A percentile compares a stretch with the other conserved stretches of the same genome.
These are phyloP conservation scores for Drosophila malerkotliana DNA, from an alignment of 1,140 invertebrate genomes.

Conservation along the genomic window DNA sequence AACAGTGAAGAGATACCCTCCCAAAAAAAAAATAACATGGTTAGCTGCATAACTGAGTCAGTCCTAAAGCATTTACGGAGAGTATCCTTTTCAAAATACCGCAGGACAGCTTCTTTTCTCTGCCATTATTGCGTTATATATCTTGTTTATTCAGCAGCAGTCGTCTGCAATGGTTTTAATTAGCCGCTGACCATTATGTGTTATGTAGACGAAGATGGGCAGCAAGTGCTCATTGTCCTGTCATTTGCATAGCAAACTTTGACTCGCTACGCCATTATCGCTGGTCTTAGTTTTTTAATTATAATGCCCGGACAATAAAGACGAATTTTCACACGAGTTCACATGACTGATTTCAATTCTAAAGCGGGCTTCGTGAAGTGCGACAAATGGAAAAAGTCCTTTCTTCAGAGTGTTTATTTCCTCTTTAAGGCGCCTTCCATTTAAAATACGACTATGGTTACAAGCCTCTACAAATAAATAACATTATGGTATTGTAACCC, in stretches of 20 bases:
- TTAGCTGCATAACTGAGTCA: not conserved
- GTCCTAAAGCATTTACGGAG: conserved; percentile 3
- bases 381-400: conserved; percentile 4
- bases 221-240: conserved; percentile 73
- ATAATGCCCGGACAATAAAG: conserved; percentile 55
- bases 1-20: conserved; percentile 43
- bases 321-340: conserved; percentile 79
- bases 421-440: not conserved
- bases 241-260: conserved; percentile 82
- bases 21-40: not conserved
- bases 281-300: conserved; percentile 79
- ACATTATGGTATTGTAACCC: conserved; percentile 14
- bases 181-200: conserved; percentile 61
- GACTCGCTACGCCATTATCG: conserved; percentile 47
- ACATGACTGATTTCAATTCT: conserved; percentile 60
- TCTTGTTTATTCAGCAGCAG: conserved; percentile 65
- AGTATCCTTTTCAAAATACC: conserved; percentile 42
- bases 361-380: conserved; percentile 2
- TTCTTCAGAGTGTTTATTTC: not conserved
- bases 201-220: conserved; percentile 43
- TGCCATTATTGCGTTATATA: conserved; percentile 51
- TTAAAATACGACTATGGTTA: conserved; percentile 1
- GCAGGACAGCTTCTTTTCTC: conserved; percentile 26
- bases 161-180: conserved; percentile 68
- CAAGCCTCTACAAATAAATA: conserved; percentile 20